Base-by-base conservation (phyloP, 1,140 invertebrate genomes). In the Lepidotrigona ventralis region DNA sequence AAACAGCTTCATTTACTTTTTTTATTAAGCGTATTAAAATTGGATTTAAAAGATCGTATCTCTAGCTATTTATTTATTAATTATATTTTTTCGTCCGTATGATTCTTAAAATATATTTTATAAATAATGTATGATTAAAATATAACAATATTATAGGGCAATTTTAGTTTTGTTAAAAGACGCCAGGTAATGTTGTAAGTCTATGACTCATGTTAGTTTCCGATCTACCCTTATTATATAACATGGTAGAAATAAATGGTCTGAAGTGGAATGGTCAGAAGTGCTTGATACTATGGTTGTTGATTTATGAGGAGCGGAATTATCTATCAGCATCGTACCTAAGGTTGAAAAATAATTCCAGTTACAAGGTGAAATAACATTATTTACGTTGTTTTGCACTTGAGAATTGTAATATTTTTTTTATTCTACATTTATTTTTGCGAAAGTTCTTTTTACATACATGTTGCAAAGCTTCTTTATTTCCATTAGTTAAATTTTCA, bases 321-420 rank as follows among this genome's bases (percentile, higher is more conserved):
- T 56, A 81, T 81, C 79, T 6, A 33, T 19, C 9, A 17, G 19
- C 79, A 81, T 81, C 79, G 17, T 63, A 8, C 5, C 1, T 75
- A 46, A 19, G 6, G 33, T 33, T 51, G 46, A n/a, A n/a, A 26
- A 54, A 19, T 46, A n/a, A 53, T 66, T 23, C 56, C 17, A 75
- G 14, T 53, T 75, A 17, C 11, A 66, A 81, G 79, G 79, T 81
- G 1, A 81, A 75, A 81, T 81, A 81, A 66, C 56, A 17, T 54
- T 75, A 23, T 1, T 60, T 46, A 21, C 15, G 11, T 74, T 81
- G 2, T 3, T 14, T 21, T 23, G 19, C 5, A 46, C 75, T 46
- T 19, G n/a, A 21, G 5, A 75, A 23, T 54, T 66, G 21, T n/a
- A 21, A 46, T 81, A 81, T 81, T 81, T 81, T 74, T 39, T 72